phyloP scores from a whole-genome alignment of 2,797 vertebrate species.

The Pterois miles region DNA sequence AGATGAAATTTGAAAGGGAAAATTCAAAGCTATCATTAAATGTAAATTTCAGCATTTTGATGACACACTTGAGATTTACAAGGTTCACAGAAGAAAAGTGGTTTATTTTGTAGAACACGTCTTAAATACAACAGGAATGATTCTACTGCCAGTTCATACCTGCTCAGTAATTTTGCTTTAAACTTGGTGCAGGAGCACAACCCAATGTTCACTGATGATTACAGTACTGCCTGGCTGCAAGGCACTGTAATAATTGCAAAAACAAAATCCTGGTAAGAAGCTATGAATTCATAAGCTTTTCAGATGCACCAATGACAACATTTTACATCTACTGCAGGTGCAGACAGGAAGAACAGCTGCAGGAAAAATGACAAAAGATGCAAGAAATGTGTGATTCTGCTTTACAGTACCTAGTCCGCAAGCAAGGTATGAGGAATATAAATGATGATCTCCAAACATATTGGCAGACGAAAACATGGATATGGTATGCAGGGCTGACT shows the following conservation, averaged over 20 bases:
- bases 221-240: not conserved
- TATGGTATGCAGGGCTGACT: too few relatives aligned
- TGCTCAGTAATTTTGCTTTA: not conserved
- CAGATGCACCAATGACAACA: not conserved
- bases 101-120: not conserved
- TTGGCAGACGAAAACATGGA: too few relatives aligned
- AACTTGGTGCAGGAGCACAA: not conserved
- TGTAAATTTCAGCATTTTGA: constrained; percentile 31
- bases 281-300: not conserved
- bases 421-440: too few relatives aligned
- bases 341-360: too few relatives aligned
- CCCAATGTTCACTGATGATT: not conserved
- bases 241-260: not conserved
- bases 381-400: not conserved
- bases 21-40: constrained; percentile 34
- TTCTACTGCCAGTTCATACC: constrained; percentile 3
- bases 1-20: not conserved
- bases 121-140: not conserved
- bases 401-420: too few relatives aligned
- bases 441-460: too few relatives aligned
- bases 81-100: not conserved
- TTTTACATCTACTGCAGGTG: not conserved
- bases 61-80: not conserved
- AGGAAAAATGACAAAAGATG: too few relatives aligned
- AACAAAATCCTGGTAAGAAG: not conserved